A percentile compares a stretch with the other conserved stretches of the same genome.
phyloP scores from a whole-genome alignment of 2,797 vertebrate species.

The Arremon aurantiirostris region DNA sequence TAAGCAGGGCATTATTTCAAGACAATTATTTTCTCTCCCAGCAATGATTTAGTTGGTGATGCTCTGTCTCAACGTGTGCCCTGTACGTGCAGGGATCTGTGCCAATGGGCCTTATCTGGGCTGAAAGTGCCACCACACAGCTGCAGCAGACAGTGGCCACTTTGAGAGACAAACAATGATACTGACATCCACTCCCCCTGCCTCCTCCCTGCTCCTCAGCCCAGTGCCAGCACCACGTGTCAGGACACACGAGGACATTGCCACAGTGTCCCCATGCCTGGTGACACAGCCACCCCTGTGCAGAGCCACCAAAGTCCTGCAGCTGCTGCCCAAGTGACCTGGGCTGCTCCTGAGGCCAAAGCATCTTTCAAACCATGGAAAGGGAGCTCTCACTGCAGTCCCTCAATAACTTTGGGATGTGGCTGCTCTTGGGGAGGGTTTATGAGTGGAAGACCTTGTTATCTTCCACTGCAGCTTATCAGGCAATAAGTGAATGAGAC shows the following conservation, averaged over 20 bases:
- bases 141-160: conserved; percentile 45
- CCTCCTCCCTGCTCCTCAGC: conserved; percentile 1
- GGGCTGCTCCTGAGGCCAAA: neutral
- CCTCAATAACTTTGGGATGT: neutral
- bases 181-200: neutral
- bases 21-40: conserved; percentile 45
- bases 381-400: neutral
- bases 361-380: neutral
- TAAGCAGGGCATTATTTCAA: conserved; percentile 45
- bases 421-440: neutral
- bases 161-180: conserved; percentile 53
- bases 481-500: neutral
- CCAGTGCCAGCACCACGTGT: neutral
- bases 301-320: neutral
- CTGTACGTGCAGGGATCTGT: neutral
- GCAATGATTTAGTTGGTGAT: neutral
- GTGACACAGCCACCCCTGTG: neutral
- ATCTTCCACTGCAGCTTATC: neutral
- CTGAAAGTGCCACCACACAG: neutral
- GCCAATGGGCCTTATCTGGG: neutral
- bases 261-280: neutral
- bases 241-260: neutral
- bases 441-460: neutral
- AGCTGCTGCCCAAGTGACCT: neutral
- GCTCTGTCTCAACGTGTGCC: conserved; percentile 32